Evolutionary conservation across 2,888 invertebrate genomes (phyloP), one percentile per base, ranked within the genome.

Genomic region (Caenorhabditis sp.): DNA sequence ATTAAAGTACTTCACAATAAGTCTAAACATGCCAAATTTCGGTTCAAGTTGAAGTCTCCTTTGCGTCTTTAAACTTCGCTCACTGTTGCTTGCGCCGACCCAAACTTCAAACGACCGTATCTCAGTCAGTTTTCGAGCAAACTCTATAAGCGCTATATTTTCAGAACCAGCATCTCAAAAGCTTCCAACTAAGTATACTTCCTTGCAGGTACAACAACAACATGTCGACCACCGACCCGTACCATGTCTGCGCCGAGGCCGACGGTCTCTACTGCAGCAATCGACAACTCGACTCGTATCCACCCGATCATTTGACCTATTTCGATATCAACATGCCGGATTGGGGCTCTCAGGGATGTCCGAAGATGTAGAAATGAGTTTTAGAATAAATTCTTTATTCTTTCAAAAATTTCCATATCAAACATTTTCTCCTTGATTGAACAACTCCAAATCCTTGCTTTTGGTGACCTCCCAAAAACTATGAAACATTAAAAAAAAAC

Each of bases 191-290:
- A 31, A 31, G 7, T 31, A 7, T 31, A 31, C 59, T 38, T 38
- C 22, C 22, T 82, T 73, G 24, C 63, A 84, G 87, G 87, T 87
- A 87, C 76, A 80, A 87, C 76, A 87, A 87, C 76, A 79, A 82
- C 66, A 87, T 87, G 87, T 51, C 72, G 19, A 28, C 66, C n/a
- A 68, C 75, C 12, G 61, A 75, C 35, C 61, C 75, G 1, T 80
- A 85, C 22, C 56, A 66, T 24, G 49, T 84, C 1, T 87, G 87
- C 41, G 77, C 86, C 22, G 86, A 86, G 44, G 85, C 82, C 10
- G 87, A 87, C 61, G 80, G 84, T 16, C 54, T 85, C 31, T 80
- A 85, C 64, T 87, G 87, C 72, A 85, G 84, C 49, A 85, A 86
- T 68, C 59, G 80, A 22, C 61, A 84, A 26, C 26, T 85, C 38